Percentiles rank a stretch among this genome's conserved stretches.
Evolutionary conservation across 1,140 invertebrate species (phyloP).

Genomic region (Panagrolaimus sp.): DNA sequence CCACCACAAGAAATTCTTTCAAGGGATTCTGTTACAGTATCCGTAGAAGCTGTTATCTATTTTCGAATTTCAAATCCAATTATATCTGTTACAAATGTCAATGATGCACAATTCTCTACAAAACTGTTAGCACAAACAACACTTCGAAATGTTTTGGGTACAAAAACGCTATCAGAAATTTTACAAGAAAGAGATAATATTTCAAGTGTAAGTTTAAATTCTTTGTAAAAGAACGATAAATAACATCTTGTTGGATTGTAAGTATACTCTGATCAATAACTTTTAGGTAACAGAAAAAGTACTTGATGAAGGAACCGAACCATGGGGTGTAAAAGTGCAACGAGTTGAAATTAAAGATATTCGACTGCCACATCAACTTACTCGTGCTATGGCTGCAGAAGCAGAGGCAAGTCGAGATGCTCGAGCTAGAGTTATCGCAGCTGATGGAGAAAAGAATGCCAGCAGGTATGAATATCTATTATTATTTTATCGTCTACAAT

Average conservation of each 20-base stretch:
- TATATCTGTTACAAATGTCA: slow-evolving; percentile 62
- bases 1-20: slow-evolving; percentile 86
- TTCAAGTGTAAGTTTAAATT: too few relatives aligned
- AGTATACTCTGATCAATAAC: too few relatives aligned
- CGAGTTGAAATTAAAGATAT: slow-evolving; percentile 77
- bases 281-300: slow-evolving; percentile 77
- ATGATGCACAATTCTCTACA: slow-evolving; percentile 62
- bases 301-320: slow-evolving; percentile 73
- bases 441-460: slow-evolving; percentile 74
- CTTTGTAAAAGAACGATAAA: too few relatives aligned
- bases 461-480: too few relatives aligned
- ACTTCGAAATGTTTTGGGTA: slow-evolving; percentile 84
- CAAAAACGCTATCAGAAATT: slow-evolving; percentile 81
- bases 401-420: slow-evolving; percentile 77
- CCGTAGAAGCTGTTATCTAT: slow-evolving; percentile 59
- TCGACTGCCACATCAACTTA: slow-evolving; percentile 73
- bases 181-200: slow-evolving; percentile 83
- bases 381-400: slow-evolving; percentile 76
- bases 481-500: too few relatives aligned
- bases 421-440: slow-evolving; percentile 64
- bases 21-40: slow-evolving; percentile 79
- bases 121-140: slow-evolving; percentile 60
- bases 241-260: too few relatives aligned
- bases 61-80: slow-evolving; percentile 61
- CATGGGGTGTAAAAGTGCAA: slow-evolving; percentile 95